These are phyloP conservation scores for Drosophila triauraria DNA, from an alignment of 1,140 invertebrate genomes.

Conservation along the genomic window DNA sequence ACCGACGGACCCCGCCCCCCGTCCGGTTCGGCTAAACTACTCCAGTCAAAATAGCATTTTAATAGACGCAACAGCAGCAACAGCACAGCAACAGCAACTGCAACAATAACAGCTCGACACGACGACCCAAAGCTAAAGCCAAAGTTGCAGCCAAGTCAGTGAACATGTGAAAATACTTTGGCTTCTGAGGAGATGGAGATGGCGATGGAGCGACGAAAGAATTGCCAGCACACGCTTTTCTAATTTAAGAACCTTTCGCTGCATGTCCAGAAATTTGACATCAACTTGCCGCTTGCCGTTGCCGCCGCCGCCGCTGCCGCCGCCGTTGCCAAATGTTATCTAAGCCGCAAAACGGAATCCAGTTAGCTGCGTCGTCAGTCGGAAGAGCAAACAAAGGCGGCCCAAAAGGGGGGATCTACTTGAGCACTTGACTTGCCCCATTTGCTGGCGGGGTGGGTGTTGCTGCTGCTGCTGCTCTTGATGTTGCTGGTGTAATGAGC, in stretches of 20 bases:
- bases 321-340: constrained; percentile 59
- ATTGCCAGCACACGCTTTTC: constrained; percentile 81
- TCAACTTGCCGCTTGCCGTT: constrained; percentile 44
- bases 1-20: constrained; percentile 36
- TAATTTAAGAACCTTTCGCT: constrained; percentile 82
- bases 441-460: constrained; percentile 55
- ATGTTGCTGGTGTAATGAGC: constrained; percentile 66
- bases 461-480: constrained; percentile 36
- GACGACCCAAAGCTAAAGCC: constrained; percentile 62
- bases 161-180: constrained; percentile 79
- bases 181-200: constrained; percentile 7
- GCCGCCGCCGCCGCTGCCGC: constrained; percentile 21
- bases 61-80: constrained; percentile 69
- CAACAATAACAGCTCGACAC: constrained; percentile 56
- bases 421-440: constrained; percentile 60
- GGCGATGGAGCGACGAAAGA: constrained; percentile 20
- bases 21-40: constrained; percentile 73
- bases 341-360: constrained; percentile 49
- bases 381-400: constrained; percentile 54
- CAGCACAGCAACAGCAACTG: constrained; percentile 24
- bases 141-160: constrained; percentile 56
- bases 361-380: constrained; percentile 68
- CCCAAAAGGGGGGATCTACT: constrained; percentile 26
- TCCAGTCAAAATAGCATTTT: constrained; percentile 83
- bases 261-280: constrained; percentile 79